Evolutionary conservation across 1,140 invertebrate species (phyloP), one percentile per base, ranked within the genome.

Genomic region (Drosophila busckii): DNA sequence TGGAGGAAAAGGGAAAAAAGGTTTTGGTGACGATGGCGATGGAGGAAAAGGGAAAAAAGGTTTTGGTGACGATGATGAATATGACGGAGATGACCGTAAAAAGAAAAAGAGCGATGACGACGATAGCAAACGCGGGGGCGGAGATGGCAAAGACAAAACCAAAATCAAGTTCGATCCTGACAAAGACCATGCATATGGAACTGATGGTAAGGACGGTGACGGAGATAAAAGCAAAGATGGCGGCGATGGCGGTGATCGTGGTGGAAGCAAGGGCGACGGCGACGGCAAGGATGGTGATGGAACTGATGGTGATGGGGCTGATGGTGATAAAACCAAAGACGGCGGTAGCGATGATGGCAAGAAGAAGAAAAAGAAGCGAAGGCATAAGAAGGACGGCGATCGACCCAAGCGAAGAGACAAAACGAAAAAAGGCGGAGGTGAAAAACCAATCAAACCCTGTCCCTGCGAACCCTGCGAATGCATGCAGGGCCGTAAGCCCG

Each of bases 391-490:
- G 1, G 4, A 42, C 2, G 40, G 26, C 1, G 15, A 13, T 2
- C n/a, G n/a, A n/a, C 7, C 10, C 6, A 49, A 6, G 23, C 2
- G 13, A 25, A 28, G 42, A 10, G 16, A 22, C 13, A 34, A 45
- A 9, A 4, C 6, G 9, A 49, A 13, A 8, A 8, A 13, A 1
- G 4, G 4, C 6, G 9, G 4, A 4, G 45, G 10, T 7, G 12
- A 22, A 4, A 26, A 46, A 13, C 6, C 5, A 0, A 3, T 3
- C 13, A 46, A 52, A 12, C 54, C 44, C 9, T 67, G 63, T 17
- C 68, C 52, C 2, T 73, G 69, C 20, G 17, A 42, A 13, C 44
- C 68, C 5, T 75, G 70, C 6, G 16, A 59, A 9, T 48, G 46
- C 2, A 52, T 59, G 54, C 58, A 29, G 1, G 32, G 37, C 12